Percentiles rank a stretch among this genome's conserved stretches.
Conservation (phyloP, 2,888 invertebrate species). For the Drosophila quasianomalipes region DNA sequence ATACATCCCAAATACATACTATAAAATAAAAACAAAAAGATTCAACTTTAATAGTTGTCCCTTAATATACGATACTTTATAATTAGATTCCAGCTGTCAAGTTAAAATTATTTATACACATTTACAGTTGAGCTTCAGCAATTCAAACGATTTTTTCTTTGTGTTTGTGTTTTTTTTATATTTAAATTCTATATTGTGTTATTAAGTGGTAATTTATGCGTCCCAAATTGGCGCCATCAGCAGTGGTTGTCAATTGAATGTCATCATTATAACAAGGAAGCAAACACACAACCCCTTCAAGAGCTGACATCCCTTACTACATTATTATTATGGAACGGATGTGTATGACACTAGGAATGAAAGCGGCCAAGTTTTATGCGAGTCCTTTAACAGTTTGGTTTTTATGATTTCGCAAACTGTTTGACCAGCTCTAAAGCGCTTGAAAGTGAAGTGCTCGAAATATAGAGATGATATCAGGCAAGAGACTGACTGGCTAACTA, state of each 20-base stretch:
- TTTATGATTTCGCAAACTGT: conserved; percentile 28
- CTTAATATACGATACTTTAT: neutral
- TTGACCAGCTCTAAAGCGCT: conserved; percentile 20
- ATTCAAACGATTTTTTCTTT: neutral
- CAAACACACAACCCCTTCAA: conserved; percentile 28
- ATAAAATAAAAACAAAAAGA: neutral
- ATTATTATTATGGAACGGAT: conserved; percentile 41
- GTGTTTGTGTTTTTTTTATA: neutral
- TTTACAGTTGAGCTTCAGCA: too few species aligned
- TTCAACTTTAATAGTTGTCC: neutral
- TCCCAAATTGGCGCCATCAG: conserved; percentile 19
- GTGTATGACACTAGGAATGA: conserved; percentile 23
- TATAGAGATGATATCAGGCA: conserved; percentile 37
- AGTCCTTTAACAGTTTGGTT: conserved; percentile 16
- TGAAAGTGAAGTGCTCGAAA: conserved; percentile 1
- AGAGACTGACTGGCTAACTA: conserved; percentile 13
- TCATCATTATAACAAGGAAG: conserved; percentile 11
- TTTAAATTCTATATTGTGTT: neutral
- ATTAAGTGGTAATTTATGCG: conserved; percentile 33
- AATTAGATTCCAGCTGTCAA: neutral
- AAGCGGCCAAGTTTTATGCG: conserved; percentile 22
- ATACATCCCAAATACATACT: neutral
- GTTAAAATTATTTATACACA: neutral
- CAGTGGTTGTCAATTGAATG: conserved; percentile 31
- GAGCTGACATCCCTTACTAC: conserved; percentile 53